A percentile compares a stretch with the other conserved stretches of the same genome.
These are phyloP conservation scores for Myotis planiceps DNA, from an alignment of 2,797 vertebrate species.

Conservation along the genomic window DNA sequence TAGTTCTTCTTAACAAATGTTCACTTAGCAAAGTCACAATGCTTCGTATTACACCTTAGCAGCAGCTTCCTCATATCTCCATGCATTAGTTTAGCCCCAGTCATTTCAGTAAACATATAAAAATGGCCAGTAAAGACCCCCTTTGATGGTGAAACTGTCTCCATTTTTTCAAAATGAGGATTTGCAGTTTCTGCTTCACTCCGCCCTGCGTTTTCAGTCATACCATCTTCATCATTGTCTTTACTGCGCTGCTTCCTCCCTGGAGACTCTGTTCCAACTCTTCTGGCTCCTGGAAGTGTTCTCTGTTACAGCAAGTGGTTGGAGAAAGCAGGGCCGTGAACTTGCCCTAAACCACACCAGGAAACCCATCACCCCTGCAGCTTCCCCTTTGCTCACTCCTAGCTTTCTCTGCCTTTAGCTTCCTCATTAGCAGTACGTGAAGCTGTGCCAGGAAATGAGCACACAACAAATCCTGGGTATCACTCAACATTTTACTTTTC, in stretches of 20 bases:
- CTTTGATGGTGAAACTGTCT: background rate
- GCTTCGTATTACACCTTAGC: background rate
- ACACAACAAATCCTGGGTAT: background rate
- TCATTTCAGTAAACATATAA: background rate
- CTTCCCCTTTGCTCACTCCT: background rate
- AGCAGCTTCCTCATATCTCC: background rate
- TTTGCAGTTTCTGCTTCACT: background rate
- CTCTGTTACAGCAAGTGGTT: background rate
- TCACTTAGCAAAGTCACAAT: background rate
- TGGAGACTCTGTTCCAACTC: background rate
- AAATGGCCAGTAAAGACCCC: background rate
- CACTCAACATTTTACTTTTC: background rate
- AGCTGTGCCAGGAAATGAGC: background rate
- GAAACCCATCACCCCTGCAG: background rate
- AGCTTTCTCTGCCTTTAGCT: background rate
- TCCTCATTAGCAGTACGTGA: background rate
- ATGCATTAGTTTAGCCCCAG: background rate
- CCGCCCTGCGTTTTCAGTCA: background rate
- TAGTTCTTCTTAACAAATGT: background rate
- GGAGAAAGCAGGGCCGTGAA: background rate
- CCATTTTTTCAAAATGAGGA: background rate
- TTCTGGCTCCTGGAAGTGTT: background rate
- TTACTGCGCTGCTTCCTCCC: background rate
- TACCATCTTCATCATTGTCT: background rate
- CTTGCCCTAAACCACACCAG: background rate